phyloP scores from a whole-genome alignment of 1,140 invertebrate genomes.

The Euglossa dilemma region DNA sequence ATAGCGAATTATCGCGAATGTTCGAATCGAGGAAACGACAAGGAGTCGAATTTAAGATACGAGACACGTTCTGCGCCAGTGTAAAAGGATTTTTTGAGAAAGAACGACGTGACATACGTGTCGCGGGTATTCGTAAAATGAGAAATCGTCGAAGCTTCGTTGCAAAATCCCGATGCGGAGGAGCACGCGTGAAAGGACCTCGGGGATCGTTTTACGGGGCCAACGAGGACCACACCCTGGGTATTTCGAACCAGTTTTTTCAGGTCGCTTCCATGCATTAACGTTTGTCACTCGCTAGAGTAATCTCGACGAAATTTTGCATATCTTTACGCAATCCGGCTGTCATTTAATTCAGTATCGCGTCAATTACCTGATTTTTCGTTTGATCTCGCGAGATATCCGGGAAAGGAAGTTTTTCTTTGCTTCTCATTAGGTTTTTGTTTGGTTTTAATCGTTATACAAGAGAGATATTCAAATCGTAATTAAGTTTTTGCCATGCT shows the following conservation, averaged over 20 bases:
- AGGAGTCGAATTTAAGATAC: neutral
- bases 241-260: slow-evolving; percentile 38
- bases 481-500: neutral
- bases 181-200: slow-evolving; percentile 29
- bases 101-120: neutral
- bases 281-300: neutral
- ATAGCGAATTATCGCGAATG: too few species aligned
- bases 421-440: neutral
- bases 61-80: neutral
- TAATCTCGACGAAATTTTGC: neutral
- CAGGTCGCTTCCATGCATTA: slow-evolving; percentile 22
- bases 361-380: neutral
- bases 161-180: neutral
- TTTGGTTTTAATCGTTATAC: neutral
- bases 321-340: neutral
- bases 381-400: neutral
- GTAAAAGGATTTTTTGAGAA: neutral
- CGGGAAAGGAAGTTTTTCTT: too few species aligned
- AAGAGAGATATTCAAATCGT: neutral
- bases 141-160: neutral
- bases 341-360: neutral
- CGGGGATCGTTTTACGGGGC: slow-evolving; percentile 18
- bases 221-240: slow-evolving; percentile 25
- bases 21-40: too few species aligned
- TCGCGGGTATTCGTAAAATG: neutral